Conservation (phyloP, 1,140 invertebrate species). For the Anoplolepis gracilipes region DNA sequence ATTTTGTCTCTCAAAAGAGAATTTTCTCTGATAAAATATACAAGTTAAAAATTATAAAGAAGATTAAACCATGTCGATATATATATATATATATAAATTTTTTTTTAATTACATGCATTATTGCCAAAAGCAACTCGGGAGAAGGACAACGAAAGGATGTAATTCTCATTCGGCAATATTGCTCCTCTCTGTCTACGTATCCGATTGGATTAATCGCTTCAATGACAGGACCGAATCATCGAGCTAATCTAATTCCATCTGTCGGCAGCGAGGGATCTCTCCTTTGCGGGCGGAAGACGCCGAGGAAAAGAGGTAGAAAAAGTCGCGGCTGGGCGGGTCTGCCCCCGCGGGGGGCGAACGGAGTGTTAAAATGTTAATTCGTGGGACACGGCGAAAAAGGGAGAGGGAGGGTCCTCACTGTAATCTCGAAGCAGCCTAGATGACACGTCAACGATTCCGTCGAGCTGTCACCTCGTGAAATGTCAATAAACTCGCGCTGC, state of each 20-base stretch:
- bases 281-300: slow-evolving; percentile 61
- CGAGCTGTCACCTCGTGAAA: not conserved
- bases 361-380: slow-evolving; percentile 77
- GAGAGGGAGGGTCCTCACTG: not conserved
- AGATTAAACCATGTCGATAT: not conserved
- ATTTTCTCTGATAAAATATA: too few relatives aligned
- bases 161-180: slow-evolving; percentile 49
- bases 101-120: not conserved
- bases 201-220: slow-evolving; percentile 70
- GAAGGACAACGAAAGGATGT: not conserved
- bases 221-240: slow-evolving; percentile 73
- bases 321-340: slow-evolving; percentile 27
- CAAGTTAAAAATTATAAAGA: not conserved
- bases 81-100: too few relatives aligned
- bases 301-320: slow-evolving; percentile 20
- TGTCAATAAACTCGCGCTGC: slow-evolving; percentile 15
- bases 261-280: slow-evolving; percentile 68
- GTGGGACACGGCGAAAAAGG: slow-evolving; percentile 41
- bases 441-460: too few relatives aligned
- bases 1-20: too few relatives aligned
- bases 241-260: slow-evolving; percentile 81
- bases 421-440: not conserved
- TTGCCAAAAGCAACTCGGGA: not conserved
- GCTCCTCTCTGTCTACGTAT: slow-evolving; percentile 52
- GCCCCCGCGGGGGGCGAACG: slow-evolving; percentile 46